These are phyloP conservation scores for Drosophila nigritarsus DNA, from an alignment of 2,888 invertebrate genomes.

Conservation along the genomic window DNA sequence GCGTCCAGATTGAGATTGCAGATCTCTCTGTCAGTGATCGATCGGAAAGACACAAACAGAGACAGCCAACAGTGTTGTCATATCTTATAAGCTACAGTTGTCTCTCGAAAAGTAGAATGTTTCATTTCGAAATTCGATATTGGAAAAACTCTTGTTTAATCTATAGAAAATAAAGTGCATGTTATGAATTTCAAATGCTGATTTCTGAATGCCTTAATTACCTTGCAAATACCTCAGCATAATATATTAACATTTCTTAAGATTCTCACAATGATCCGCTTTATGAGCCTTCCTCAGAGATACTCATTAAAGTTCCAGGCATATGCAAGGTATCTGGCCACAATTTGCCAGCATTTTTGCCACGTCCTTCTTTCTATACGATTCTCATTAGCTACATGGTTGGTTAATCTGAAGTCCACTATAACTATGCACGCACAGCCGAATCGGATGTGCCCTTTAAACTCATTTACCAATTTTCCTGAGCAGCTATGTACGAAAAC, in stretches of 20 bases:
- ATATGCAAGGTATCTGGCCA: conserved; percentile 18
- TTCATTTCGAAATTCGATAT: not conserved
- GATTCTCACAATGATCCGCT: conserved; percentile 8
- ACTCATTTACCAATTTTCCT: conserved; percentile 45
- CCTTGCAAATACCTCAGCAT: not conserved
- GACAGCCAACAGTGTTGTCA: conserved; percentile 12
- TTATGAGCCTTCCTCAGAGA: not conserved
- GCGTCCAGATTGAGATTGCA: conserved; percentile 42
- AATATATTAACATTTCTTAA: not conserved
- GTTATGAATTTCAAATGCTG: not conserved
- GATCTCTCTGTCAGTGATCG: conserved; percentile 68
- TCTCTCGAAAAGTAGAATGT: not conserved
- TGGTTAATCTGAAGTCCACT: conserved; percentile 33
- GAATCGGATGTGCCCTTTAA: conserved; percentile 40
- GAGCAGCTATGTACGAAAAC: conserved; percentile 17
- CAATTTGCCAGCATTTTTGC: conserved; percentile 23
- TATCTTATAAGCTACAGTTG: conserved; percentile 15
- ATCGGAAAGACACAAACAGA: conserved; percentile 38
- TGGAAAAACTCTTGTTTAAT: not conserved
- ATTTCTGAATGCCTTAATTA: not conserved
- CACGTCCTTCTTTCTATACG: conserved; percentile 13
- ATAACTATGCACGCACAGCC: conserved; percentile 16
- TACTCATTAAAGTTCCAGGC: conserved; percentile 45
- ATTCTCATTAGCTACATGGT: conserved; percentile 41
- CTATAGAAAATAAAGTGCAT: not conserved